Percentiles rank a stretch among this genome's conserved stretches.
Evolutionary conservation across 2,797 vertebrate genomes (phyloP).

Genomic region (Alosa sapidissima): DNA sequence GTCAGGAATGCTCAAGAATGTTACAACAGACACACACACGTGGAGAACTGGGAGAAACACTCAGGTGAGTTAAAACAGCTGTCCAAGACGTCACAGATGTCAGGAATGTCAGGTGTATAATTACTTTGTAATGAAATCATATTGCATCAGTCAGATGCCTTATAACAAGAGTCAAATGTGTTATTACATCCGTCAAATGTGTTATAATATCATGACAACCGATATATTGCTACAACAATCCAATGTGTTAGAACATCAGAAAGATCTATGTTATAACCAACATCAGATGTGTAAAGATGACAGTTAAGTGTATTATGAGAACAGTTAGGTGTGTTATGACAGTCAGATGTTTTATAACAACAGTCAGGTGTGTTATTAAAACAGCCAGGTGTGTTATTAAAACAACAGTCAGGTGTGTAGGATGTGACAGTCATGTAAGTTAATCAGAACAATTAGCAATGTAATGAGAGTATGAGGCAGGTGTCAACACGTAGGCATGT

Average conservation of each 20-base stretch:
- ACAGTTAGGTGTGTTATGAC: background rate
- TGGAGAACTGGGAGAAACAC: background rate
- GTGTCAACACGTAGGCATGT: background rate
- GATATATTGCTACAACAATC: too few species aligned
- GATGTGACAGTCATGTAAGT: background rate
- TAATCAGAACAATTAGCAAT: background rate
- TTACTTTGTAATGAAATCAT: background rate
- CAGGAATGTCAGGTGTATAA: background rate
- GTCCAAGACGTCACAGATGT: slow-evolving; percentile 15
- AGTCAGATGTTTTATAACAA: background rate
- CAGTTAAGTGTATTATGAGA: background rate
- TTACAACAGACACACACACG: background rate
- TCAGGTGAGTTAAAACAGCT: too few species aligned
- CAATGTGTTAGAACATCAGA: too few species aligned
- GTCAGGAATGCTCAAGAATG: background rate
- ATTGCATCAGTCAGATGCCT: background rate
- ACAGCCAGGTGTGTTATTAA: background rate
- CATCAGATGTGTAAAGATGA: background rate
- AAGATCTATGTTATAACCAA: background rate
- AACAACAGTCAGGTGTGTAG: background rate
- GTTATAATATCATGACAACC: too few species aligned
- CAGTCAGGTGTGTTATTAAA: background rate
- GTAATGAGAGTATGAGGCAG: background rate
- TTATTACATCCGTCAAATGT: too few species aligned
- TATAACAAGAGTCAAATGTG: background rate